Conservation (phyloP, 2,113 vertebrate species). For the Catharus bicknelli region DNA sequence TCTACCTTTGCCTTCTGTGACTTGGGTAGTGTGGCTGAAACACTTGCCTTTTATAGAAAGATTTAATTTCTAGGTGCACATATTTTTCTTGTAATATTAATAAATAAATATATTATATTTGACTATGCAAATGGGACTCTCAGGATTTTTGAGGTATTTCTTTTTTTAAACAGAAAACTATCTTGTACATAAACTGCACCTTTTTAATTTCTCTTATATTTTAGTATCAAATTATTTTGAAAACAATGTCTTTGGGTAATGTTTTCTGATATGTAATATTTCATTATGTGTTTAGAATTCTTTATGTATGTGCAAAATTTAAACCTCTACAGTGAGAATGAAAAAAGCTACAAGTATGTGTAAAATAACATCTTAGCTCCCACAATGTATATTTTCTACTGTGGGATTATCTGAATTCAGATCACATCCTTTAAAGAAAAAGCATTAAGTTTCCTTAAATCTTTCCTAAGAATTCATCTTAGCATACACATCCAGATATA, state of each 20-base stretch:
- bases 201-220: not conserved
- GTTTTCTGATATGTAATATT: not conserved
- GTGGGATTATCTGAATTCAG: not conserved
- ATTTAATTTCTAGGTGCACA: not conserved
- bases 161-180: not conserved
- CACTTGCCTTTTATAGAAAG: not conserved
- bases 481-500: not conserved
- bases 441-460: not conserved
- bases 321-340: not conserved
- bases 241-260: not conserved
- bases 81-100: not conserved
- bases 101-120: not conserved
- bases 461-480: not conserved
- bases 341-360: not conserved
- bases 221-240: not conserved
- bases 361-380: not conserved
- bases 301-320: not conserved
- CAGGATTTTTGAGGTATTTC: not conserved
- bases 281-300: not conserved
- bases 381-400: not conserved
- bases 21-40: not conserved
- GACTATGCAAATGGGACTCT: not conserved
- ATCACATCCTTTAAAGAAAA: not conserved
- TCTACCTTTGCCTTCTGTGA: not conserved
- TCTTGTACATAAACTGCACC: rapidly evolving